phyloP scores from a whole-genome alignment of 2,797 vertebrate genomes.

The Decapterus maruadsi region DNA sequence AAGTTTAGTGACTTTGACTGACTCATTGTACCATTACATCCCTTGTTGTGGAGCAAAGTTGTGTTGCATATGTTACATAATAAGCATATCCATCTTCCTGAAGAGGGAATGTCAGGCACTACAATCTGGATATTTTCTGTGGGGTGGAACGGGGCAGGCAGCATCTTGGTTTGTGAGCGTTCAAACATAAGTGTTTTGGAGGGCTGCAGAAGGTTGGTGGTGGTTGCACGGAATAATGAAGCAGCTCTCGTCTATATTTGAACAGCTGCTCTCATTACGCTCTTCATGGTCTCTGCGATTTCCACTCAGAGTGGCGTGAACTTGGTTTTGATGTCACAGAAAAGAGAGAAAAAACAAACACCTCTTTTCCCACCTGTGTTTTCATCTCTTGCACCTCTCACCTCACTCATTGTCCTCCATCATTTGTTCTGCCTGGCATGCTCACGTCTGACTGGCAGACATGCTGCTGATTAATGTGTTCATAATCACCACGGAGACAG shows the following conservation, averaged over 20 bases:
- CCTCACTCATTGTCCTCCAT: constrained; percentile 17
- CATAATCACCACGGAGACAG: constrained; percentile 75
- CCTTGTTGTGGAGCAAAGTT: neutral
- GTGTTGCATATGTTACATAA: neutral
- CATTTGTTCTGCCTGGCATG: constrained; percentile 33
- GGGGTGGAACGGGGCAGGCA: constrained; percentile 4
- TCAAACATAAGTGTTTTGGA: constrained; percentile 22
- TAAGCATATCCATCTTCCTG: neutral
- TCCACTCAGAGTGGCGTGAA: constrained; percentile 14
- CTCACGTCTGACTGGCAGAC: constrained; percentile 65
- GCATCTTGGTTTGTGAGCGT: constrained; percentile 5
- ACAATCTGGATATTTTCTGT: constrained; percentile 23
- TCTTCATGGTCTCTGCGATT: constrained; percentile 12
- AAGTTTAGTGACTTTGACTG: neutral
- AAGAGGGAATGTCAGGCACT: neutral
- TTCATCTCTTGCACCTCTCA: constrained; percentile 5
- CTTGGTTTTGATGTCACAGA: constrained; percentile 18
- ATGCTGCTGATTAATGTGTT: constrained; percentile 74
- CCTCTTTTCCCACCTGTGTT: constrained; percentile 23
- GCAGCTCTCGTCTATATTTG: constrained; percentile 19
- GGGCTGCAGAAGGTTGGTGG: constrained; percentile 25
- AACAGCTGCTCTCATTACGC: constrained; percentile 32
- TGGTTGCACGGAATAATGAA: constrained; percentile 38
- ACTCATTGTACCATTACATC: neutral
- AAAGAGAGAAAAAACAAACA: constrained; percentile 1